Evolutionary conservation across 2,888 invertebrate genomes (phyloP).

Genomic region (Ecliptopera silaceata): DNA sequence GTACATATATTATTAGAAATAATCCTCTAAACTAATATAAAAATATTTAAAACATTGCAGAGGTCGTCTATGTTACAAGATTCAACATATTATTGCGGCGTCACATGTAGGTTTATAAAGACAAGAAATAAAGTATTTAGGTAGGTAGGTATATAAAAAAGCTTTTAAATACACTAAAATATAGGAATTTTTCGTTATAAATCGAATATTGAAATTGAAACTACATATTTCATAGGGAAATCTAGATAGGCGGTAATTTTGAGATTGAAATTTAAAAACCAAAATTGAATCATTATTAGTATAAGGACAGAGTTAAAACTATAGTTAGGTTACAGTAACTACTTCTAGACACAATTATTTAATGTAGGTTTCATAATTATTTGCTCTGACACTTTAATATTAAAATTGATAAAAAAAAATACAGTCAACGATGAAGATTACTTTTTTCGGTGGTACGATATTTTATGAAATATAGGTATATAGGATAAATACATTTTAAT

Average conservation of each 20-base stretch:
- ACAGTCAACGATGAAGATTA: neutral
- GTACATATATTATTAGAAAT: slow-evolving; percentile 32
- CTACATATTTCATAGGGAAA: neutral
- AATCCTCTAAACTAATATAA: slow-evolving; percentile 11
- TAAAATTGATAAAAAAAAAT: neutral
- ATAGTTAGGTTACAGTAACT: neutral
- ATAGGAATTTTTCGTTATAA: too few relatives aligned
- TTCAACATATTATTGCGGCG: slow-evolving; percentile 1
- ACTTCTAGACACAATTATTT: too few relatives aligned
- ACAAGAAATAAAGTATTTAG: neutral
- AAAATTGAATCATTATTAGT: neutral
- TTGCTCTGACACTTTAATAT: too few relatives aligned
- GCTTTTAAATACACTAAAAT: neutral
- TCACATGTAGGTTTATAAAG: neutral
- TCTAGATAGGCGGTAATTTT: neutral
- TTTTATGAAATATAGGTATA: neutral
- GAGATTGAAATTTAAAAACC: neutral
- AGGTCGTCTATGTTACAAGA: neutral
- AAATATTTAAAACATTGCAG: slow-evolving; percentile 21
- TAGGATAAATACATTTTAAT: neutral
- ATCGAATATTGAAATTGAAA: neutral
- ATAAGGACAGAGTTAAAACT: neutral
- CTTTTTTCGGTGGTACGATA: neutral
- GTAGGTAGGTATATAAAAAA: too few relatives aligned
- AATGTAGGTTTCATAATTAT: too few relatives aligned